Conservation (phyloP, 2,888 invertebrate species). For the Gymnosoma rotundatum region DNA sequence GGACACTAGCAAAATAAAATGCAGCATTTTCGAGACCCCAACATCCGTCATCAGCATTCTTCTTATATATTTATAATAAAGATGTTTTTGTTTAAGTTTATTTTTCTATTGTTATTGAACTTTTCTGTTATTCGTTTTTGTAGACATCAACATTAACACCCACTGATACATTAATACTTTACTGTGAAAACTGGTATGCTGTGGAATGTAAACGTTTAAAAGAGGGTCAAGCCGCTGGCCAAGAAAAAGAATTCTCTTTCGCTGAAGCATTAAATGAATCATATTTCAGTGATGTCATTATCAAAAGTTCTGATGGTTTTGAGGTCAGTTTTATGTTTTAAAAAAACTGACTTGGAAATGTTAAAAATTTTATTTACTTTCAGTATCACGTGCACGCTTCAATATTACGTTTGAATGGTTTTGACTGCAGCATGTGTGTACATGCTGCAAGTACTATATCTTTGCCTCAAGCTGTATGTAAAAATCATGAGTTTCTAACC, state of each 20-base stretch:
- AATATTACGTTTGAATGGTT: slow-evolving; percentile 84
- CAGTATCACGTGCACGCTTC: slow-evolving; percentile 84
- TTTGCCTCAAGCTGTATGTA: slow-evolving; percentile 52
- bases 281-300: slow-evolving; percentile 85
- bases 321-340: slow-evolving; percentile 71
- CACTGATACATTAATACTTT: slow-evolving; percentile 84
- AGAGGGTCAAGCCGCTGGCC: slow-evolving; percentile 82
- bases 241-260: slow-evolving; percentile 85
- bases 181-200: slow-evolving; percentile 86
- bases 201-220: slow-evolving; percentile 85
- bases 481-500: slow-evolving; percentile 78
- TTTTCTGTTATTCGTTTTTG: background rate
- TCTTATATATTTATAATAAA: too few species aligned
- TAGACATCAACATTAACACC: slow-evolving; percentile 83
- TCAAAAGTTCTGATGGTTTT: slow-evolving; percentile 77
- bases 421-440: slow-evolving; percentile 84
- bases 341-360: background rate
- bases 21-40: too few species aligned
- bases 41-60: too few species aligned
- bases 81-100: too few species aligned
- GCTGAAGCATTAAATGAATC: slow-evolving; percentile 86
- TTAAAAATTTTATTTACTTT: slow-evolving; percentile 1
- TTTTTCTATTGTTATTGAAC: background rate
- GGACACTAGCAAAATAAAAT: too few species aligned
- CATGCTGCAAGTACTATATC: slow-evolving; percentile 58